These are phyloP conservation scores for Rhynchopsitta pachyrhyncha DNA, from an alignment of 2,113 vertebrate genomes.

Conservation along the genomic window DNA sequence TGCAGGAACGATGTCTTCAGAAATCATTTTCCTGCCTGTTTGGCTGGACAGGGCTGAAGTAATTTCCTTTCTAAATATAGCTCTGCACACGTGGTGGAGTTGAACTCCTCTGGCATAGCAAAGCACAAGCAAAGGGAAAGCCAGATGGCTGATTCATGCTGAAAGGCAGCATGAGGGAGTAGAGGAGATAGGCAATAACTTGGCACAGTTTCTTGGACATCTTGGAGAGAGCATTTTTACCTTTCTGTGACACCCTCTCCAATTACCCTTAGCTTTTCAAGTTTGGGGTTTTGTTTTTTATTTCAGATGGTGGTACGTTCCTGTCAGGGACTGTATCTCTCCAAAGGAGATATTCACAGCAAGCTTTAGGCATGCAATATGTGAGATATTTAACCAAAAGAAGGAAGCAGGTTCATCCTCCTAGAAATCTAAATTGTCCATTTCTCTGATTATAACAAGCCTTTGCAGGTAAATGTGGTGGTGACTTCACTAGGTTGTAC, in stretches of 20 bases:
- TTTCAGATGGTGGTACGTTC: neutral
- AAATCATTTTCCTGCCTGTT: neutral
- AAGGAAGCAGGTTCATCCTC: neutral
- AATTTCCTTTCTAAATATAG: conserved; percentile 39
- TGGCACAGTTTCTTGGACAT: neutral
- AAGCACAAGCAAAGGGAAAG: conserved; percentile 9
- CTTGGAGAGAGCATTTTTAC: neutral
- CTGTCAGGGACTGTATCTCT: neutral
- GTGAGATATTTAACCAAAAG: neutral
- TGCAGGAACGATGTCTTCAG: neutral
- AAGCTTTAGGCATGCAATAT: neutral
- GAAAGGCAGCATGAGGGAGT: conserved; percentile 20
- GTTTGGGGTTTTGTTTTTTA: neutral
- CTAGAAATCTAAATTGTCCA: neutral
- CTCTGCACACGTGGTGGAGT: neutral
- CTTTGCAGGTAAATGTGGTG: neutral
- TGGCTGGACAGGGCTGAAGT: neutral
- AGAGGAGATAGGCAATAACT: neutral
- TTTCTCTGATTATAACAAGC: neutral
- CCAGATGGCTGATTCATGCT: conserved; percentile 42
- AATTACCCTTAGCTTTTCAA: neutral
- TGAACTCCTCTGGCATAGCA: neutral
- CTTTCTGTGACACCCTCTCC: neutral
- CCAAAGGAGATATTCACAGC: neutral
- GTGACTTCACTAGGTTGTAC: neutral